These are phyloP conservation scores for Cerastoderma edule DNA, from an alignment of 2,888 invertebrate species.

Conservation along the genomic window DNA sequence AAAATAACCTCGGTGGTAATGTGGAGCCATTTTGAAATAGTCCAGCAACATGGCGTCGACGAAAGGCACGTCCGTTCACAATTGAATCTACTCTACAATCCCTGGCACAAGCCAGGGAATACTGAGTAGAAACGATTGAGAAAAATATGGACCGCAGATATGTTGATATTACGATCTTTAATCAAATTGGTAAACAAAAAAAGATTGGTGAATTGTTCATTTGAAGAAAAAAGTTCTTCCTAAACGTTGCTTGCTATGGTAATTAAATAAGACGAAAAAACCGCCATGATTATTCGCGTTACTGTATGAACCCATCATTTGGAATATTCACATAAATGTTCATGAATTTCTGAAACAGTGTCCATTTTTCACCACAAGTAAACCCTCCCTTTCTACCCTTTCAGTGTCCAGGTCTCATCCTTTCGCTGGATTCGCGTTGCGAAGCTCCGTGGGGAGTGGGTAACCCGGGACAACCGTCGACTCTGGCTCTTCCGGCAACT, in stretches of 20 bases:
- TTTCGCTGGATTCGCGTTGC: neutral
- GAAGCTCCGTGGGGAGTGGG: neutral
- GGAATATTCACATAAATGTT: neutral
- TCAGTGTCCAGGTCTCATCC: neutral
- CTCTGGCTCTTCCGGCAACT: constrained; percentile 18
- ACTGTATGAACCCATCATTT: neutral
- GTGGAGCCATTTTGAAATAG: too few species aligned
- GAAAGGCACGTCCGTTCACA: too few species aligned
- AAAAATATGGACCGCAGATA: too few species aligned
- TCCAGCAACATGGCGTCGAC: too few species aligned
- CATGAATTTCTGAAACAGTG: neutral
- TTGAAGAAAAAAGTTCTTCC: too few species aligned
- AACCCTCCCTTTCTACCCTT: neutral
- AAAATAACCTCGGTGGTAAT: too few species aligned
- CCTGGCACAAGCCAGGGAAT: too few species aligned
- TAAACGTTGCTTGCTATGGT: neutral
- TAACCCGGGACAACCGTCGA: neutral
- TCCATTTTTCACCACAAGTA: neutral
- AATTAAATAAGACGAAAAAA: neutral
- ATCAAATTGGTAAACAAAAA: too few species aligned
- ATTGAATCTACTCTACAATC: too few species aligned
- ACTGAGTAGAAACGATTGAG: too few species aligned
- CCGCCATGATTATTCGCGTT: neutral
- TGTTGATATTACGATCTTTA: too few species aligned
- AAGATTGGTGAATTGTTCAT: too few species aligned